Conservation (phyloP, 2,797 vertebrate genomes). For the Nothura maculosa region DNA sequence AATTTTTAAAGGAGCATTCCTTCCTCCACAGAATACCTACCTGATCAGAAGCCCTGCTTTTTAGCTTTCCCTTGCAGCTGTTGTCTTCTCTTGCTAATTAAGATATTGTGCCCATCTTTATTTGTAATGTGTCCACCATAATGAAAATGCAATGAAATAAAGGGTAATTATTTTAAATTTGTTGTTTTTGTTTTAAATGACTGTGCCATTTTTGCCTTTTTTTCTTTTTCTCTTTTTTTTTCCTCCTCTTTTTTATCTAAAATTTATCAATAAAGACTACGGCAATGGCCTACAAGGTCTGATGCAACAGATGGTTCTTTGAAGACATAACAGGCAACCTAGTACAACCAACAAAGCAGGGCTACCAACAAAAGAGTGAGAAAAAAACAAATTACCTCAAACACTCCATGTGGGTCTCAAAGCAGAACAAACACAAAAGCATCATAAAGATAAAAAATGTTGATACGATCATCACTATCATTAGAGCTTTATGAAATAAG, state of each 20-base stretch:
- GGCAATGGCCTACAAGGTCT: neutral
- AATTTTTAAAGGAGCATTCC: neutral
- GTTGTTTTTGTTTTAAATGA: neutral
- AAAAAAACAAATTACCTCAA: neutral
- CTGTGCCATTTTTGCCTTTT: neutral
- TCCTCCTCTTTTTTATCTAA: neutral
- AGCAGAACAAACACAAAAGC: neutral
- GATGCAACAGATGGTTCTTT: constrained; percentile 19
- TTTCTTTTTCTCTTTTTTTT: neutral
- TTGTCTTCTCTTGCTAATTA: neutral
- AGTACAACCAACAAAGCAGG: neutral
- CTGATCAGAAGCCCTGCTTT: neutral
- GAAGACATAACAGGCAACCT: neutral
- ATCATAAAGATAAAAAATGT: neutral
- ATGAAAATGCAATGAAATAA: neutral
- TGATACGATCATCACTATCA: neutral
- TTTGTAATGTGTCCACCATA: neutral
- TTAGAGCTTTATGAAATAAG: neutral
- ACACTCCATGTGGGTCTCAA: neutral
- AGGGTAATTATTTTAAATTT: neutral
- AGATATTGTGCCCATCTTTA: neutral
- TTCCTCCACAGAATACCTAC: neutral
- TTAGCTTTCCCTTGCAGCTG: neutral
- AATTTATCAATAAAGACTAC: neutral
- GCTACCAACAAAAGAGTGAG: neutral